phyloP scores from a whole-genome alignment of 2,888 invertebrate species.

The Morpho deidamia region DNA sequence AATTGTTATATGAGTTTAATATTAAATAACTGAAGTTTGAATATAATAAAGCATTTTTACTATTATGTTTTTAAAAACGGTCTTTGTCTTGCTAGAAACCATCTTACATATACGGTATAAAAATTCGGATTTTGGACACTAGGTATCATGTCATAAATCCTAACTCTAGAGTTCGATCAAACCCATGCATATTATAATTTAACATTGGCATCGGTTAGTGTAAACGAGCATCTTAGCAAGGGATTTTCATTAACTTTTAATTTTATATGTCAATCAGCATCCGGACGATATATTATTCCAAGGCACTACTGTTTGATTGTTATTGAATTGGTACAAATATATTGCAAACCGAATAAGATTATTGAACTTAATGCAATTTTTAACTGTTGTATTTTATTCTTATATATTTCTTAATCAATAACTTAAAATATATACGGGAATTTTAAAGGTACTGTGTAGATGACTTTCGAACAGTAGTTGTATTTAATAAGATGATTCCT shows the following conservation, averaged over 20 bases:
- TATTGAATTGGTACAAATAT: constrained; percentile 32
- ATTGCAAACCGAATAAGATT: constrained; percentile 18
- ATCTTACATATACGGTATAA: too few relatives aligned
- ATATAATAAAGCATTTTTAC: too few relatives aligned
- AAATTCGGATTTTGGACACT: too few relatives aligned
- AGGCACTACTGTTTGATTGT: constrained; percentile 35
- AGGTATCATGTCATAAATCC: too few relatives aligned
- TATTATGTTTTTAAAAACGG: too few relatives aligned
- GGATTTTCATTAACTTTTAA: neutral
- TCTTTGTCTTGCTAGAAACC: too few relatives aligned
- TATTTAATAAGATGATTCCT: constrained; percentile 42
- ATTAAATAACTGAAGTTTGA: too few relatives aligned
- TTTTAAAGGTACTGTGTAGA: constrained; percentile 29
- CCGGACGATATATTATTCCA: constrained; percentile 1
- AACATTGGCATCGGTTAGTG: too few relatives aligned
- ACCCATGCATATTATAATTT: too few relatives aligned
- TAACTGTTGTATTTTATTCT: constrained; percentile 30
- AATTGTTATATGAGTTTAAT: too few relatives aligned
- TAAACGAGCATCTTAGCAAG: too few relatives aligned
- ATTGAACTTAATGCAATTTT: constrained; percentile 31
- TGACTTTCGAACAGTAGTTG: constrained; percentile 38
- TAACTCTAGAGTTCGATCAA: too few relatives aligned
- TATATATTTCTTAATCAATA: constrained; percentile 25
- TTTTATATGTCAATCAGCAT: neutral
- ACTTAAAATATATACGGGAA: constrained; percentile 1